Evolutionary conservation across 2,797 vertebrate species (phyloP), one percentile per base, ranked within the genome.

Genomic region (Naso thynnoides): DNA sequence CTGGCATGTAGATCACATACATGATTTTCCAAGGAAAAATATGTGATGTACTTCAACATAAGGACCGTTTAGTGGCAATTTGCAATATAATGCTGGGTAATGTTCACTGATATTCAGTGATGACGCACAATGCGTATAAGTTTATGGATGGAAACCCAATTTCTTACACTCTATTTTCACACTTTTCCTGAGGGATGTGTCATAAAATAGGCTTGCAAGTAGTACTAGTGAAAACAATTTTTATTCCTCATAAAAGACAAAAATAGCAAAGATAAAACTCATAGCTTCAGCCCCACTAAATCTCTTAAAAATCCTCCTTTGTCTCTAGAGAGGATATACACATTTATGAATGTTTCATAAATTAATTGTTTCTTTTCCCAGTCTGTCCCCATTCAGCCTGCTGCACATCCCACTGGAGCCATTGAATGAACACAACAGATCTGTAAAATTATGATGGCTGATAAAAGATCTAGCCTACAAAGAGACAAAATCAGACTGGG

Each of bases 361-460:
- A 56, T 59, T 52, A 55, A 86, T 59, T 55, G 73, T 79, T 56
- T 75, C 21, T 24, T 71, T 65, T 83, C 60, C 67, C 63, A 81
- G 79, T 83, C 66, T 62, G 58, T 69, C 60, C 75, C 57, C 13
- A 54, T 81, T 73, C 21, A 69, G 23, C 50, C 27, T 70, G 38
- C 62, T 68, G 55, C 33, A 69, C 52, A 83, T 76, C 67, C 44
- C 45, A 54, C 23, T 23, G 68, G 84, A 84, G 70, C 45, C 77
- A 65, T 19, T 77, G 44, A 71, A 45, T 82, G 48, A 69, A 69
- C 33, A 68, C 26, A 50, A 60, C 38, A 66, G 41, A 72, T 69
- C 57, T 71, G 47, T 70, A 18, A 70, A 88, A 71, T 78, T 68
- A 50, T 1, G 0, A 64, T 31, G 18, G 44, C 61, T 78, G 53